Evolutionary conservation across 1,140 invertebrate species (phyloP), one percentile per base, ranked within the genome.

Genomic region (Aphelenchoides fujianensis): DNA sequence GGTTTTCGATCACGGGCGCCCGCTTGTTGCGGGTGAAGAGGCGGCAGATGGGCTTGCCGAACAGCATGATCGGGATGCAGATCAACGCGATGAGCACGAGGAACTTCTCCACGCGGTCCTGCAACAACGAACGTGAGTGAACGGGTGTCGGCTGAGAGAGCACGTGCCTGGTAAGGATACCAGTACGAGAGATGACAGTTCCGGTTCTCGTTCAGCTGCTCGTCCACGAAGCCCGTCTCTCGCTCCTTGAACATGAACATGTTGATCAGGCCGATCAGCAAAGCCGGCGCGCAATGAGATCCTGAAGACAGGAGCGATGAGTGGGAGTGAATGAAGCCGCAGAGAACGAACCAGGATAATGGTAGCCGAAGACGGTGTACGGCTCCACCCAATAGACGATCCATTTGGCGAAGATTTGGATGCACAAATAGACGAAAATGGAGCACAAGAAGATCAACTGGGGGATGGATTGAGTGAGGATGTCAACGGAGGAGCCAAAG

Each of bases 61-160:
- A 85, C 63, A 98, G 87, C 91, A 98, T 92, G 80, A 93, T 89
- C 0, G 95, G 95, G 31, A 98, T 90, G 84, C 94, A 97, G 30
- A 90, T 74, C 0, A 95, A 75, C 0, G 90, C 92, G 1, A 91
- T 71, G 3, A 91, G 81, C 1, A 95, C 89, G 41, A 93, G 89
- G 35, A 89, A 84, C n/a, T 86, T 86, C 85, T 97, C 92, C 27
- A 96, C 53, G 0, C 74, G 87, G 74, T 85, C 84, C 88, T 97
- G 92, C 27, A 84, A 67, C 78, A 28, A 32, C 31, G 61, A 34
- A 7, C 7, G 3, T 2, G 3, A 2, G 36, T 62, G 32, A 2
- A n/a, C 12, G 2, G 1, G 30, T 62, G 2, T 2, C 1, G 9
- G 3, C 1, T 67, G 41, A n/a, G n/a, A n/a, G n/a, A n/a, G n/a